Evolutionary conservation across 2,888 invertebrate species (phyloP).

Genomic region (Oconnorella tubifera): DNA sequence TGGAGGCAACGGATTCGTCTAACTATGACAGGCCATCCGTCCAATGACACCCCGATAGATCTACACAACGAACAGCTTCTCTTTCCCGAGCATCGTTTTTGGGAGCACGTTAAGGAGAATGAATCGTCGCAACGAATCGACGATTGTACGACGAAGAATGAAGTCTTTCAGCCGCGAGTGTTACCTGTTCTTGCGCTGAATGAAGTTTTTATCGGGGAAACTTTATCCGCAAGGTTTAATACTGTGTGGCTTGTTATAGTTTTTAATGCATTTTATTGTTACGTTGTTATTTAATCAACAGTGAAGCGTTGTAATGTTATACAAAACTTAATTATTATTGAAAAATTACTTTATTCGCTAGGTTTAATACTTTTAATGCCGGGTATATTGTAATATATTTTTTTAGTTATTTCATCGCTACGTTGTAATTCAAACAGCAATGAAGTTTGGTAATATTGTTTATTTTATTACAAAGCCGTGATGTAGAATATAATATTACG

Average conservation of each 20-base stretch:
- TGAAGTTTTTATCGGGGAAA: slow-evolving; percentile 97
- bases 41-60: slow-evolving; percentile 68
- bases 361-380: too few species aligned
- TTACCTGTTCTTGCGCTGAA: slow-evolving; percentile 91
- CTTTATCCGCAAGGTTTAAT: slow-evolving; percentile 73
- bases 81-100: slow-evolving; percentile 60
- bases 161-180: slow-evolving; percentile 48
- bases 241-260: slow-evolving; percentile 1
- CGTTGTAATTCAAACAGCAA: too few species aligned
- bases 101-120: slow-evolving; percentile 53
- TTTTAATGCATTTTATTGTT: too few species aligned
- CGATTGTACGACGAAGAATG: background rate
- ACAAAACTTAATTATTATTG: too few species aligned
- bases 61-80: slow-evolving; percentile 67
- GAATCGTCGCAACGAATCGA: slow-evolving; percentile 37
- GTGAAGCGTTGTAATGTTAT: too few species aligned
- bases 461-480: too few species aligned
- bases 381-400: too few species aligned
- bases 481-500: too few species aligned
- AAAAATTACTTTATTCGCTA: too few species aligned
- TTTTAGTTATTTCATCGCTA: too few species aligned
- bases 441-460: too few species aligned
- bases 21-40: slow-evolving; percentile 69
- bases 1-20: slow-evolving; percentile 84
- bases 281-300: too few species aligned